phyloP scores from a whole-genome alignment of 1,140 invertebrate species.

The Papilio aristodemus region DNA sequence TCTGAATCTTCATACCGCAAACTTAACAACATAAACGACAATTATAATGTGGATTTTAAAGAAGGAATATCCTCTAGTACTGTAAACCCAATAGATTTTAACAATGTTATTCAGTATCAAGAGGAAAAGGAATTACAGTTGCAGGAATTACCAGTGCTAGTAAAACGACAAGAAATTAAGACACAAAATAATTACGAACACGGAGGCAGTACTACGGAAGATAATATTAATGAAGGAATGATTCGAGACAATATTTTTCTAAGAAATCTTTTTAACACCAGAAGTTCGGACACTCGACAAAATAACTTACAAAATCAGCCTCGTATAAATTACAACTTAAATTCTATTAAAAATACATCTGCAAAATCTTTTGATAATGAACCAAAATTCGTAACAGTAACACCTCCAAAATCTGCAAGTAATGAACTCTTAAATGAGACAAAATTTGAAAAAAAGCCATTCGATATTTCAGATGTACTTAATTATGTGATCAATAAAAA shows the following conservation, averaged over 20 bases:
- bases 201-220: slow-evolving; percentile 45
- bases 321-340: slow-evolving; percentile 35
- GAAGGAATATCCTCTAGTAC: neutral
- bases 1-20: neutral
- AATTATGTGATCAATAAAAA: slow-evolving; percentile 65
- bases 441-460: slow-evolving; percentile 54
- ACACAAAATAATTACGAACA: slow-evolving; percentile 37
- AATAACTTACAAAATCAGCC: slow-evolving; percentile 33
- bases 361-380: slow-evolving; percentile 33
- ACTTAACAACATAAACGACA: neutral
- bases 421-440: slow-evolving; percentile 51
- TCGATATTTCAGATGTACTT: slow-evolving; percentile 59
- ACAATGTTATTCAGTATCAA: slow-evolving; percentile 44
- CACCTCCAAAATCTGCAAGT: slow-evolving; percentile 52
- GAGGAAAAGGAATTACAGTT: slow-evolving; percentile 50
- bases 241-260: slow-evolving; percentile 63
- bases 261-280: slow-evolving; percentile 57
- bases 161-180: slow-evolving; percentile 37
- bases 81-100: slow-evolving; percentile 39
- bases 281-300: slow-evolving; percentile 39
- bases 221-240: slow-evolving; percentile 48
- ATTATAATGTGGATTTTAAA: neutral
- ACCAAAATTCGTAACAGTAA: slow-evolving; percentile 43
- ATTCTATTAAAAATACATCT: neutral
- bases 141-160: slow-evolving; percentile 23